Evolutionary conservation across 1,140 invertebrate species (phyloP), one percentile per base, ranked within the genome.

Genomic region (Drosophila tsacasi): DNA sequence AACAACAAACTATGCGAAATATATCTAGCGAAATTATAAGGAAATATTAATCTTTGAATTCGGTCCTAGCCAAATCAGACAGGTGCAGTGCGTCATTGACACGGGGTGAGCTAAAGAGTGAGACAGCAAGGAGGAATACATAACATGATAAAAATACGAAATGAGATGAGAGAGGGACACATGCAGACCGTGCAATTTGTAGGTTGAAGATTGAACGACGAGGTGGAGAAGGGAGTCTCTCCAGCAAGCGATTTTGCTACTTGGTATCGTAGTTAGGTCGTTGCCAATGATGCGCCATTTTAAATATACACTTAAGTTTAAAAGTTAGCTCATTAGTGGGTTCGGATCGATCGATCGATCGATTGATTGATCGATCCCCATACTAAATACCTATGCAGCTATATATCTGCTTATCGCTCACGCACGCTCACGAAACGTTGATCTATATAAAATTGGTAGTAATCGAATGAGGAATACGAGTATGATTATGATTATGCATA

Each of bases 281-380:
- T 78, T 81, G 89, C 89, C 63, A 81, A 85, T 84, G 78, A 89
- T 90, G 85, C 85, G 85, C 85, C 85, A 90, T 90, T 85, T 69
- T 81, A 90, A 84, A 89, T 89, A 90, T 75, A 89, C 65, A 68
- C 58, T 81, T 84, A 90, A 90, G 84, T 76, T 73, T 90, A 77
- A 74, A 72, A 76, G 40, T 62, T 90, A 90, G 75, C 60, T 74
- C 69, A 73, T 74, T 83, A 86, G 55, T 76, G 47, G 60, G 54
- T 35, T 77, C 52, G 30, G 44, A 71, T 82, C 63, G 59, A 47
- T 72, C 27, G 27, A 37, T 72, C 27, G 27, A 37, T 54, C 67
- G 44, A 71, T 82, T 59, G 59, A 47, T 72, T 19, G 27, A 37
- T 72, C 27, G 27, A 37, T 54, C 67, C 66, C 30, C 21, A 46